phyloP scores from a whole-genome alignment of 1,140 invertebrate genomes.

The Contarinia nasturtii region DNA sequence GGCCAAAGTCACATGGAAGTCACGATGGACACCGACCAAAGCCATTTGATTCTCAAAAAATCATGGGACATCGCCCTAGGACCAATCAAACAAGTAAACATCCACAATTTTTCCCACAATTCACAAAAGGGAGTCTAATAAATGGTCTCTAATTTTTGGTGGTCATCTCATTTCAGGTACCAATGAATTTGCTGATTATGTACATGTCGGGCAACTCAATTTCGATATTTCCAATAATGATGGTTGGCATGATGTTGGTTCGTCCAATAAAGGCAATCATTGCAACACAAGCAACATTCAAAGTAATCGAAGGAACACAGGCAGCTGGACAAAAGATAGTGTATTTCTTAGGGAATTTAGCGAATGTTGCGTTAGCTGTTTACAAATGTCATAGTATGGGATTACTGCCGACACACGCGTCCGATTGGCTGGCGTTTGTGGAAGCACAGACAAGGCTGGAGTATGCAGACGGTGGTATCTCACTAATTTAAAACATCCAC shows the following conservation, averaged over 20 bases:
- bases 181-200: slow-evolving; percentile 99
- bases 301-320: slow-evolving; percentile 88
- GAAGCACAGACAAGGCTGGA: slow-evolving; percentile 75
- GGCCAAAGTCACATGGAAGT: slow-evolving; percentile 51
- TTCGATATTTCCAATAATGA: slow-evolving; percentile 99
- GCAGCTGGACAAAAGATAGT: slow-evolving; percentile 82
- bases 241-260: slow-evolving; percentile 97
- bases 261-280: slow-evolving; percentile 90
- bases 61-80: slow-evolving; percentile 95
- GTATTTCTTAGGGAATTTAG: slow-evolving; percentile 86
- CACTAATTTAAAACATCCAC: slow-evolving; percentile 29
- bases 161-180: slow-evolving; percentile 37
- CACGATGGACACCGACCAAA: slow-evolving; percentile 57
- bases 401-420: slow-evolving; percentile 87
- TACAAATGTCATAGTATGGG: slow-evolving; percentile 99
- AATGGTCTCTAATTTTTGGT: slow-evolving; percentile 6
- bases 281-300: slow-evolving; percentile 77
- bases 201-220: slow-evolving; percentile 99
- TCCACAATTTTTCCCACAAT: slow-evolving; percentile 4
- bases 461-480: slow-evolving; percentile 69
- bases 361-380: slow-evolving; percentile 79
- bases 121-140: background rate
- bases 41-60: slow-evolving; percentile 77
- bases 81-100: slow-evolving; percentile 62
- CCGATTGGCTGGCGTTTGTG: slow-evolving; percentile 97